These are phyloP conservation scores for Thamnaconus septentrionalis DNA, from an alignment of 2,113 vertebrate species.

Conservation along the genomic window DNA sequence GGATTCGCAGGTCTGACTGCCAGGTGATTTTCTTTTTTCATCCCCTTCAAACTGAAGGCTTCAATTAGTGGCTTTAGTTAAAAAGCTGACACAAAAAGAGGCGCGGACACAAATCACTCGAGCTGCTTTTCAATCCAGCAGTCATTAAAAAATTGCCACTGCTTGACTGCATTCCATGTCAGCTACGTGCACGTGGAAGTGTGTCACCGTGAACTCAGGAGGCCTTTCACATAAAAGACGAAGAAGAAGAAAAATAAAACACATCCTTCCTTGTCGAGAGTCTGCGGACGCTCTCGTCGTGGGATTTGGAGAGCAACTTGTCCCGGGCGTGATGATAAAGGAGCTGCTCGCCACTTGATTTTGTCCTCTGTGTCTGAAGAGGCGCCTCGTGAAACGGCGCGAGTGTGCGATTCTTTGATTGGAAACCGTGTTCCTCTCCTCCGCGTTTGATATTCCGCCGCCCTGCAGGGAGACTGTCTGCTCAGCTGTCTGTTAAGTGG, in stretches of 20 bases:
- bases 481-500: slow-evolving; percentile 47
- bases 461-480: slow-evolving; percentile 44
- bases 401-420: slow-evolving; percentile 11
- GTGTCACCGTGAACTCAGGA: slow-evolving; percentile 29
- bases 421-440: slow-evolving; percentile 38
- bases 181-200: slow-evolving; percentile 22
- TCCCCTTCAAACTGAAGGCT: no score
- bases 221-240: not conserved
- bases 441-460: slow-evolving; percentile 21
- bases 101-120: slow-evolving; percentile 45
- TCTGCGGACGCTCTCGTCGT: not conserved
- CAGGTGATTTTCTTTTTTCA: slow-evolving; percentile 2
- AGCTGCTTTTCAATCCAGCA: slow-evolving; percentile 23
- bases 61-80: slow-evolving; percentile 58
- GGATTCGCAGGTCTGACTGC: slow-evolving; percentile 21
- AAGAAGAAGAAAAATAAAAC: not conserved
- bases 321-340: no score
- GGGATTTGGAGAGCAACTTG: no score
- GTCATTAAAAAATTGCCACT: slow-evolving; percentile 37
- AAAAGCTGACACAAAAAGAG: slow-evolving; percentile 44
- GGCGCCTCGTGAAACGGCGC: not conserved
- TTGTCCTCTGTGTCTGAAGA: slow-evolving; percentile 3
- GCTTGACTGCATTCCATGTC: slow-evolving; percentile 25
- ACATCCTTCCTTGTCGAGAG: no score
- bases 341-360: slow-evolving; percentile 2